Evolutionary conservation across 2,113 vertebrate genomes (phyloP).

Genomic region (Peromyscus leucopus): DNA sequence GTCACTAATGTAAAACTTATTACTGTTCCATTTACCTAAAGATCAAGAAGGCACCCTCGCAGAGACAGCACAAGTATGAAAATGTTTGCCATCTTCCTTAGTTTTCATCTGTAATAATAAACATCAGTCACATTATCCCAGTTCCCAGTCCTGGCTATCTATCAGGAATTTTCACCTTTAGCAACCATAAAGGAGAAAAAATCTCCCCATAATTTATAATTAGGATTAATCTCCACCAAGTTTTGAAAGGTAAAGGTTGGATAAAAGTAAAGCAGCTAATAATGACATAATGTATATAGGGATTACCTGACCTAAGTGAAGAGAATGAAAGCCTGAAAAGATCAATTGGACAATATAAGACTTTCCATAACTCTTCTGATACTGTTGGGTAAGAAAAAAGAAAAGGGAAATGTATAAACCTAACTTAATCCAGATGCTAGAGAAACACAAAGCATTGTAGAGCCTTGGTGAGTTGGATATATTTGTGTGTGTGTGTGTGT

Average conservation of each 20-base stretch:
- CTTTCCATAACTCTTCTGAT: not conserved
- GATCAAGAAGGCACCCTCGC: not conserved
- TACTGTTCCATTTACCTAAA: not conserved
- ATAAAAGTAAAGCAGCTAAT: not conserved
- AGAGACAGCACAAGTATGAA: not conserved
- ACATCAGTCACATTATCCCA: slow-evolving; percentile 26
- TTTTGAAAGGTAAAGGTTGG: not conserved
- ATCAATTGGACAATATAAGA: not conserved
- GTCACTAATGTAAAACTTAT: not conserved
- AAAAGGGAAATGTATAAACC: not conserved
- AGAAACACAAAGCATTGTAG: not conserved
- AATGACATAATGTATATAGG: not conserved
- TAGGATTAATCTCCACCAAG: not conserved
- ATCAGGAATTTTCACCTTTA: not conserved
- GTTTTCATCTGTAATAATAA: slow-evolving; percentile 12
- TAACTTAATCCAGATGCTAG: not conserved
- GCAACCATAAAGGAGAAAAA: not conserved
- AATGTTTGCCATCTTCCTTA: not conserved
- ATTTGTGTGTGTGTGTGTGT: not conserved
- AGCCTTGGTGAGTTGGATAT: not conserved
- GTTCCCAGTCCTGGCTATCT: slow-evolving; percentile 17
- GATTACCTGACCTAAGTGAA: not conserved
- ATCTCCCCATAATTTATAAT: not conserved
- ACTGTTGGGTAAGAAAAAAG: not conserved
- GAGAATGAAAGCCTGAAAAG: not conserved